Percentiles rank a stretch among this genome's conserved stretches.
Evolutionary conservation across 2,888 invertebrate genomes (phyloP).

Genomic region (Lordiphosa fenestrarum): DNA sequence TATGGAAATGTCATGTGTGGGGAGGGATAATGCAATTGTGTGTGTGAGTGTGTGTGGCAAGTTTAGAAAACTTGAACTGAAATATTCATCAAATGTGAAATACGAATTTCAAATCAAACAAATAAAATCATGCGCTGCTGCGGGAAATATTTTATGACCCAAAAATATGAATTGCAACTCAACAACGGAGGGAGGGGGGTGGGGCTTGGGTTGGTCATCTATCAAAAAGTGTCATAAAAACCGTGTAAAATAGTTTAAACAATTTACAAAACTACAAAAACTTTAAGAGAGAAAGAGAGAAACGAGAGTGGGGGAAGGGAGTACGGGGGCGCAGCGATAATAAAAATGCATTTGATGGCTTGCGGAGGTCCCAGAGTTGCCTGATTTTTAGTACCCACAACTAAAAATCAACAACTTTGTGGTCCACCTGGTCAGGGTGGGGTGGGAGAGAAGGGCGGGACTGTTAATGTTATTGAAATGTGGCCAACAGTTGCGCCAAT

Average conservation of each 20-base stretch:
- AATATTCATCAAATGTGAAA: slow-evolving; percentile 61
- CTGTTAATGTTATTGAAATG: slow-evolving; percentile 66
- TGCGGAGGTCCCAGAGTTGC: slow-evolving; percentile 31
- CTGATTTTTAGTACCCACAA: slow-evolving; percentile 45
- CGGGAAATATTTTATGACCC: slow-evolving; percentile 37
- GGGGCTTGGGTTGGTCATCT: slow-evolving; percentile 9
- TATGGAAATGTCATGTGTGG: slow-evolving; percentile 33
- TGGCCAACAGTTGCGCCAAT: slow-evolving; percentile 46
- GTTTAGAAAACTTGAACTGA: slow-evolving; percentile 45
- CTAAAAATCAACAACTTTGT: slow-evolving; percentile 52
- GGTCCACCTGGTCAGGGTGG: slow-evolving; percentile 13
- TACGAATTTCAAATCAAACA: slow-evolving; percentile 46
- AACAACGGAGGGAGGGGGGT: slow-evolving; percentile 25
- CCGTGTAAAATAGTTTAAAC: slow-evolving; percentile 26
- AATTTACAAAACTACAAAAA: slow-evolving; percentile 53
- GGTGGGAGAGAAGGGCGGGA: slow-evolving; percentile 20
- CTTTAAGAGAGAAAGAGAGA: slow-evolving; percentile 14
- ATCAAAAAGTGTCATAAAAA: slow-evolving; percentile 40
- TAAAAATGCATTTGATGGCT: slow-evolving; percentile 48
- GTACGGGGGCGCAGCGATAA: slow-evolving; percentile 16
- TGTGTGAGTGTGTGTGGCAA: slow-evolving; percentile 13
- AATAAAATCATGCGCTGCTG: slow-evolving; percentile 51
- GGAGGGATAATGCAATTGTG: slow-evolving; percentile 8
- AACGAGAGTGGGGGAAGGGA: neutral
- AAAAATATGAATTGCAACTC: slow-evolving; percentile 53